Percentiles rank a stretch among this genome's conserved stretches.
Conservation (phyloP, 2,113 vertebrate genomes). For the Ochotona princeps region DNA sequence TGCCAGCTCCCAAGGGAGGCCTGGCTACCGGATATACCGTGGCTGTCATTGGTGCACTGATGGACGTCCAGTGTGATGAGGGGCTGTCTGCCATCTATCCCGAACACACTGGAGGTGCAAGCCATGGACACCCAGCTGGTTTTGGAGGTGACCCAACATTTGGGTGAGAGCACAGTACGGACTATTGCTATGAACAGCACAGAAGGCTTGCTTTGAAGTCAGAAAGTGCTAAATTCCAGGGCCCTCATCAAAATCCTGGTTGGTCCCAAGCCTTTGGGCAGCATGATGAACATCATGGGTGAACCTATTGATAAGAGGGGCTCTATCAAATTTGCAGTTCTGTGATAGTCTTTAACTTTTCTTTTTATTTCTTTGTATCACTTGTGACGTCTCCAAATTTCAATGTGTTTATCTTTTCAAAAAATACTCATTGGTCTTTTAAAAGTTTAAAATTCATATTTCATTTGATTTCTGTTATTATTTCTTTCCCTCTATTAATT, state of each 20-base stretch:
- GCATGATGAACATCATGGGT: slow-evolving; percentile 99
- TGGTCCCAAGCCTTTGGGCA: slow-evolving; percentile 96
- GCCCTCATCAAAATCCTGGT: slow-evolving; percentile 98
- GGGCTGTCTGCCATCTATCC: slow-evolving; percentile 93
- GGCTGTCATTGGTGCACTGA: slow-evolving; percentile 97
- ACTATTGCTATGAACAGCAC: slow-evolving; percentile 99
- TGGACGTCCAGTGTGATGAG: slow-evolving; percentile 98
- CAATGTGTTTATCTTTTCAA: too few relatives aligned
- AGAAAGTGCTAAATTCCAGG: slow-evolving; percentile 96
- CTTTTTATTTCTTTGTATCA: too few relatives aligned
- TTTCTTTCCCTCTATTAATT: too few relatives aligned
- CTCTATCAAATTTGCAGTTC: slow-evolving; percentile 86
- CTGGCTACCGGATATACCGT: slow-evolving; percentile 91
- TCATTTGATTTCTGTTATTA: too few relatives aligned
- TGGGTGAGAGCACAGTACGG: slow-evolving; percentile 98
- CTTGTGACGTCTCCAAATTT: too few relatives aligned
- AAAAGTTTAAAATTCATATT: too few relatives aligned
- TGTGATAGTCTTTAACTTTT: too few relatives aligned
- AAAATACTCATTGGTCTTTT: too few relatives aligned
- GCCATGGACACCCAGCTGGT: slow-evolving; percentile 94
- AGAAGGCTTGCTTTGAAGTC: slow-evolving; percentile 96
- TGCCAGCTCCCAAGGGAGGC: slow-evolving; percentile 88
- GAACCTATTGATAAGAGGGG: slow-evolving; percentile 98
- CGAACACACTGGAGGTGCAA: slow-evolving; percentile 96
- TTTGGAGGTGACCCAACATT: slow-evolving; percentile 97